Conservation (phyloP, 2,888 invertebrate genomes). For the Diadromus collaris region DNA sequence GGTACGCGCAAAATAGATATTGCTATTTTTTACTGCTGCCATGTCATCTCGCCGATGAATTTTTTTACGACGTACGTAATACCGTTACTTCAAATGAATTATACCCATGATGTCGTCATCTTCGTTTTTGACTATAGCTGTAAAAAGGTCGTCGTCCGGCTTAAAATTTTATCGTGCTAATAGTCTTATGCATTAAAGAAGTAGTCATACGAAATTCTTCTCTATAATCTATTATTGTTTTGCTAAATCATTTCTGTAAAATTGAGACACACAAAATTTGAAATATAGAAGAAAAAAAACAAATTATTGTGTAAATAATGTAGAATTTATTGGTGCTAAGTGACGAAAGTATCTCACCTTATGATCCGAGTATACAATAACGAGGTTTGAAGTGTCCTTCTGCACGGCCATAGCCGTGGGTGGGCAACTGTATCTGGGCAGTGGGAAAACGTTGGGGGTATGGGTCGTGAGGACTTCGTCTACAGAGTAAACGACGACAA, state of each 20-base stretch:
- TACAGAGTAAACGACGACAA: slow-evolving; percentile 85
- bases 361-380: slow-evolving; percentile 90
- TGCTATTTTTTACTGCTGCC: slow-evolving; percentile 61
- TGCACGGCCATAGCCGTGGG: slow-evolving; percentile 89
- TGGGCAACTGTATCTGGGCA: slow-evolving; percentile 87
- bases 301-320: too few species aligned
- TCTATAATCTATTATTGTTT: not conserved
- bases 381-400: slow-evolving; percentile 82
- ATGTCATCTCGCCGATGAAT: slow-evolving; percentile 59
- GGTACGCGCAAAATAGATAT: slow-evolving; percentile 59
- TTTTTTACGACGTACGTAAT: slow-evolving; percentile 52
- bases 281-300: slow-evolving; percentile 7
- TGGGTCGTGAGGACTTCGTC: slow-evolving; percentile 67
- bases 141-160: not conserved
- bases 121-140: not conserved
- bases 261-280: not conserved
- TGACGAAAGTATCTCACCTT: slow-evolving; percentile 81
- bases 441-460: slow-evolving; percentile 79
- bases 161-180: not conserved
- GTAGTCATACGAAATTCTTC: not conserved
- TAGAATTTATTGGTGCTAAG: not conserved
- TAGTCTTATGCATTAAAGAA: not conserved
- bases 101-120: slow-evolving; percentile 2
- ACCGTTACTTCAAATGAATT: slow-evolving; percentile 32
- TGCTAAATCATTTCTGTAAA: not conserved